Percentiles rank a stretch among this genome's conserved stretches.
phyloP scores from a whole-genome alignment of 2,888 invertebrate species.

The Hylaea fasciaria region DNA sequence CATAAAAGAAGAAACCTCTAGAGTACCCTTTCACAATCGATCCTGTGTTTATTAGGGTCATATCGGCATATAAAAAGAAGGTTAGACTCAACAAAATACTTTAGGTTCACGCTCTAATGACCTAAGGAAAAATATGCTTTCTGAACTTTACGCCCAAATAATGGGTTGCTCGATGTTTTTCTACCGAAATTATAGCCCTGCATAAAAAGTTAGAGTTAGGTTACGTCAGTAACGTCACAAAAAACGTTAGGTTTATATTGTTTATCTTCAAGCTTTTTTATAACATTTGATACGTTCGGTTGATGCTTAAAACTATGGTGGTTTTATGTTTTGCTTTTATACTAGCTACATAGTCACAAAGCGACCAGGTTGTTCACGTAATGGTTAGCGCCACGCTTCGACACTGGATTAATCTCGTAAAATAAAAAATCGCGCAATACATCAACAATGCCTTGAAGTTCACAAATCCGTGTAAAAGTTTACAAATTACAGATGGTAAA shows the following conservation, averaged over 20 bases:
- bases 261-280: neutral
- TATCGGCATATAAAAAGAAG: neutral
- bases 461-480: neutral
- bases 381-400: no score
- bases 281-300: no score
- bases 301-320: no score
- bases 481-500: no score
- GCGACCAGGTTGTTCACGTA: no score
- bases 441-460: no score
- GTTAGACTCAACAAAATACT: neutral
- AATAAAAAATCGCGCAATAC: no score
- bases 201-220: neutral
- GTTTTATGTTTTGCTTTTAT: no score
- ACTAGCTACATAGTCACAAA: no score
- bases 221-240: neutral
- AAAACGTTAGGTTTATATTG: neutral
- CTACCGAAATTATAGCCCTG: slow-evolving; percentile 8
- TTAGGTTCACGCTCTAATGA: slow-evolving; percentile 14
- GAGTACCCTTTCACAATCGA: neutral
- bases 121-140: slow-evolving; percentile 8
- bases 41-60: neutral
- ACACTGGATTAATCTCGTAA: no score
- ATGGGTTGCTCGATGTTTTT: slow-evolving; percentile 11
- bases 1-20: no score
- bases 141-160: slow-evolving; percentile 12